A percentile compares a stretch with the other conserved stretches of the same genome.
Conservation (phyloP, 2,797 vertebrate species). For the Bufotes viridis region DNA sequence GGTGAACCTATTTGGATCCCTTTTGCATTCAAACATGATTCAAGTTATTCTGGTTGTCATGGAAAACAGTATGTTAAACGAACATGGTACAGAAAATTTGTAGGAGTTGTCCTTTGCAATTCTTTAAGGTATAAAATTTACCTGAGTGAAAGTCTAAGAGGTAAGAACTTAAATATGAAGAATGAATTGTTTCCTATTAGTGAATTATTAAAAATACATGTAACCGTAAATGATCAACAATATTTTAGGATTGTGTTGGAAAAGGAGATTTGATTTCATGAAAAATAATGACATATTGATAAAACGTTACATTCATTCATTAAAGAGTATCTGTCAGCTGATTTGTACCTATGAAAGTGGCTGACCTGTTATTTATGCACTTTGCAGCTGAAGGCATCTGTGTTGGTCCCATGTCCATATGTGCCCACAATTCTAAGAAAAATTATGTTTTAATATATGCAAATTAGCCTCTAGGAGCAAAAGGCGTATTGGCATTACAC, state of each 20-base stretch:
- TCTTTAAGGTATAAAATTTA: slow-evolving; percentile 98
- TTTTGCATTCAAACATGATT: slow-evolving; percentile 89
- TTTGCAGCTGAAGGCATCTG: too few species aligned
- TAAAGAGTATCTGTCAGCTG: too few species aligned
- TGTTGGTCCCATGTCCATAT: too few species aligned
- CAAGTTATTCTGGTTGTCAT: slow-evolving; percentile 86
- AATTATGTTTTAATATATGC: too few species aligned
- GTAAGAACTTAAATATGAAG: slow-evolving; percentile 70
- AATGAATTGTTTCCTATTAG: neutral
- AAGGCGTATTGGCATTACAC: too few species aligned
- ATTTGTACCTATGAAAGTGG: too few species aligned
- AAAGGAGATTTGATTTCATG: neutral
- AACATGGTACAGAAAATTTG: slow-evolving; percentile 97
- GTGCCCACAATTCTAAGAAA: too few species aligned
- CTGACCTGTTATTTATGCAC: too few species aligned
- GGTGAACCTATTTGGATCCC: slow-evolving; percentile 99
- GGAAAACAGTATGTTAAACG: slow-evolving; percentile 96
- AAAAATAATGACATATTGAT: too few species aligned
- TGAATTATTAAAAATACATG: neutral
- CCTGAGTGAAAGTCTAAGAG: slow-evolving; percentile 93
- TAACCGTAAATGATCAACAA: neutral
- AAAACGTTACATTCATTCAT: too few species aligned
- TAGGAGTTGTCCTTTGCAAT: slow-evolving; percentile 96
- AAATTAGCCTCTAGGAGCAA: too few species aligned
- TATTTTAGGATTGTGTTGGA: neutral